Conservation (phyloP, 2,797 vertebrate species). For the Sitta carolinensis region DNA sequence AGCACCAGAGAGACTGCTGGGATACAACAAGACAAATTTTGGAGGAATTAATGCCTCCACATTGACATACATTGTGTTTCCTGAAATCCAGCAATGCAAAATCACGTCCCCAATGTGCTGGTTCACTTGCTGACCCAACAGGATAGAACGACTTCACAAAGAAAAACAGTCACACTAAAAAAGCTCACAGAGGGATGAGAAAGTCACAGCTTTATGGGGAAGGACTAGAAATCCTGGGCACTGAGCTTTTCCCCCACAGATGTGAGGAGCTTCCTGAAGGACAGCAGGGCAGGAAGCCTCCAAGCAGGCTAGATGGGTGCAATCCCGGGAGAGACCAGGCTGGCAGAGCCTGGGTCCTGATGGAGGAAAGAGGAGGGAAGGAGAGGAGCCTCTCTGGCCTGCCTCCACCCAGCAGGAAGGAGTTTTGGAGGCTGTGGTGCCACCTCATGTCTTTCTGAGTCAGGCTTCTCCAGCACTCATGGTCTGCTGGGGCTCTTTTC, state of each 20-base stretch:
- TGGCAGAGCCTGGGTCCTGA: neutral
- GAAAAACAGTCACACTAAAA: neutral
- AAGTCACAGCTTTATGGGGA: neutral
- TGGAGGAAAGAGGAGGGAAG: neutral
- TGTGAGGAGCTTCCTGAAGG: neutral
- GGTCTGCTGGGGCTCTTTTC: neutral
- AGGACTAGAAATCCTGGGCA: neutral
- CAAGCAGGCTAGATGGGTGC: neutral
- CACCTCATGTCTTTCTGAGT: neutral
- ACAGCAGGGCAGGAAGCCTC: neutral
- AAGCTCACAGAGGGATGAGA: neutral
- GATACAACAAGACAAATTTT: fast-evolving
- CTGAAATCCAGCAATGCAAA: neutral
- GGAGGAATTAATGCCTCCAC: neutral
- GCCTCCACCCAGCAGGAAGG: fast-evolving
- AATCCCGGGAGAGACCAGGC: neutral
- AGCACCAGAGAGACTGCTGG: neutral
- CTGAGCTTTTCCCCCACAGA: fast-evolving
- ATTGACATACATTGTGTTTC: fast-evolving
- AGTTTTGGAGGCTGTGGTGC: neutral
- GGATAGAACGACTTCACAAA: neutral
- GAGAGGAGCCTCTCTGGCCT: neutral
- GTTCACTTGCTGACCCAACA: neutral
- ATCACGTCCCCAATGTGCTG: fast-evolving
- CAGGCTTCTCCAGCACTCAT: neutral